Base-by-base conservation (phyloP, 2,113 vertebrate species). In the Dasyprocta punctata region DNA sequence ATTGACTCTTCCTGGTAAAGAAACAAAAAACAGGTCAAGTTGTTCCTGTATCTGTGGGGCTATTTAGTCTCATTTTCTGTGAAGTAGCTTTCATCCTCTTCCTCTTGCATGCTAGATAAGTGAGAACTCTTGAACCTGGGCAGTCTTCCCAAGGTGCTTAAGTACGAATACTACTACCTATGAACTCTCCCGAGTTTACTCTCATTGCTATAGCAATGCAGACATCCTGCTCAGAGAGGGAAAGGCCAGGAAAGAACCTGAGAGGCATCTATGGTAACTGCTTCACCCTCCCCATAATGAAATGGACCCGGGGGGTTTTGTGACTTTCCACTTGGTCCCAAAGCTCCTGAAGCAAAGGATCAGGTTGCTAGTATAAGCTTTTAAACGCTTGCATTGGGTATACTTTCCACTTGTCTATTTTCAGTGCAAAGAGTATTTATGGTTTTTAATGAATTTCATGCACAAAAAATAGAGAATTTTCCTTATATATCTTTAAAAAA, bases 81-180 rank as follows among this genome's bases (percentile, higher is more conserved):
- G 95, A 96, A 96, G 77, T 44, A 1, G 9, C 60, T 77, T 61
- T 81, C 69, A 93, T 90, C 91, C 63, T 92, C 63, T 97, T 97
- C 69, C 89, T 89, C 30, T 90, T 77, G 30, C 3, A 14, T 81
- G 24, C 10, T 47, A 56, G 17, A 4, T 54, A 78, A 83, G 6
- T 12, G 49, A 33, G 60, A 85, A 9, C 24, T 92, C 75, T 88
- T 36, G 20, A 30, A 52, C 33, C 13, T 69, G 30, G 78, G 30
- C 84, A 58, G 47, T 82, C 71, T 87, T 92, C 44, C 52, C 84
- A 86, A 71, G 24, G 30, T 16, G 12, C 33, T 71, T 82, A 44
- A 20, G 16, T 73, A 26, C 77, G 80, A 95, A 92, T 77, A 69
- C 41, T 77, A 73, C 54, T 63, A 24, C n/a, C 24, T 58, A 44